A percentile compares a stretch with the other conserved stretches of the same genome.
Conservation (phyloP, 2,113 vertebrate genomes). For the Vulpes vulpes region DNA sequence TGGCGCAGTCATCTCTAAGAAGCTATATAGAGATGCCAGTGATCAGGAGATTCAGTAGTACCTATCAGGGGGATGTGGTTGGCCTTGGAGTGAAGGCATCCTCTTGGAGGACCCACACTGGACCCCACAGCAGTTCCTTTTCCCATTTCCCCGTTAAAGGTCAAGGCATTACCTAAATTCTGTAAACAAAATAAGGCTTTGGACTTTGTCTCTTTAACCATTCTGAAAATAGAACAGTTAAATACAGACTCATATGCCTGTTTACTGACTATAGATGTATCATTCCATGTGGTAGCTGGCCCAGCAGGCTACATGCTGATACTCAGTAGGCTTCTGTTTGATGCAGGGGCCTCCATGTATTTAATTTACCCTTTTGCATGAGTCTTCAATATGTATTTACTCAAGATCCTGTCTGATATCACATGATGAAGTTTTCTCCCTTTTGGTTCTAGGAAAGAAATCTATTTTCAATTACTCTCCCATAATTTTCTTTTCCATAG, state of each 20-base stretch:
- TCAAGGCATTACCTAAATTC: background rate
- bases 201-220: background rate
- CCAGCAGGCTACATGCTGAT: background rate
- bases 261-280: background rate
- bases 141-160: background rate
- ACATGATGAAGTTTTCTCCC: background rate
- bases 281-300: background rate
- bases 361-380: background rate
- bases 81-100: background rate
- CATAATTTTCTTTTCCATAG: background rate
- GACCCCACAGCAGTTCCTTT: background rate
- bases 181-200: background rate
- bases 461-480: background rate
- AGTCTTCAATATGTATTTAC: background rate
- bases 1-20: background rate
- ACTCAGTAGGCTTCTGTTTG: background rate
- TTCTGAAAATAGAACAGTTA: background rate
- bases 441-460: background rate
- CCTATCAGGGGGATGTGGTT: background rate
- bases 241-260: background rate
- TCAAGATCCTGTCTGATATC: background rate
- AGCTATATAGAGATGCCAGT: background rate
- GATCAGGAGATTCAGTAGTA: background rate
- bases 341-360: background rate
- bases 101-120: background rate